Evolutionary conservation across 1,140 invertebrate species (phyloP).

Genomic region (Ips typographus): DNA sequence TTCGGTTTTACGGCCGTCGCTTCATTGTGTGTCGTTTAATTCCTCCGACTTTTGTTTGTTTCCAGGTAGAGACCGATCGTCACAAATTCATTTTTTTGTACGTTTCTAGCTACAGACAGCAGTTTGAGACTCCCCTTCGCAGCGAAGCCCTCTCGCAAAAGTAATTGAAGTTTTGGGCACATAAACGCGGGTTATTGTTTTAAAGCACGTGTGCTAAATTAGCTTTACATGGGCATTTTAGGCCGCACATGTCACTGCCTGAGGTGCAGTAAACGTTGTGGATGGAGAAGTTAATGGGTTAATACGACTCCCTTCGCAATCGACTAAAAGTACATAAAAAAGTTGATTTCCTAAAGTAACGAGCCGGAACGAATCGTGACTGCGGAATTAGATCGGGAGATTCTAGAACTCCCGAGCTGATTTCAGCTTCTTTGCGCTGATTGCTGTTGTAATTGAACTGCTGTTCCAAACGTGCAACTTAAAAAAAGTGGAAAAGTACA

Average conservation of each 20-base stretch:
- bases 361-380: conserved; percentile 23
- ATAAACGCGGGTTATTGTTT: conserved; percentile 29
- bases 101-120: neutral
- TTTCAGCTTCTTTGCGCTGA: conserved; percentile 8
- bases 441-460: conserved; percentile 14
- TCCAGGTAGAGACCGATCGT: conserved; percentile 4
- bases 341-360: conserved; percentile 6
- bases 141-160: conserved; percentile 12
- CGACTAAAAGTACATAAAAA: conserved; percentile 6
- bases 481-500: too few species aligned
- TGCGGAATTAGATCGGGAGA: conserved; percentile 17
- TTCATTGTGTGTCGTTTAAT: conserved; percentile 13
- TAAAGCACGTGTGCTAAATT: conserved; percentile 31
- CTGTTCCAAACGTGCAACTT: too few species aligned
- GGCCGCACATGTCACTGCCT: conserved; percentile 24
- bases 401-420: conserved; percentile 2
- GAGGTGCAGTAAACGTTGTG: conserved; percentile 3
- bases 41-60: conserved; percentile 1
- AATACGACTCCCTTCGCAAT: conserved; percentile 5
- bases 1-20: conserved; percentile 23
- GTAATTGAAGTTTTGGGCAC: conserved; percentile 29
- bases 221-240: conserved; percentile 21
- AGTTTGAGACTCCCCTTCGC: neutral
- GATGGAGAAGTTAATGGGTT: conserved; percentile 14
- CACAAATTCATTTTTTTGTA: neutral